Conservation (phyloP, 2,888 invertebrate species). For the Subacronicta megacephala region DNA sequence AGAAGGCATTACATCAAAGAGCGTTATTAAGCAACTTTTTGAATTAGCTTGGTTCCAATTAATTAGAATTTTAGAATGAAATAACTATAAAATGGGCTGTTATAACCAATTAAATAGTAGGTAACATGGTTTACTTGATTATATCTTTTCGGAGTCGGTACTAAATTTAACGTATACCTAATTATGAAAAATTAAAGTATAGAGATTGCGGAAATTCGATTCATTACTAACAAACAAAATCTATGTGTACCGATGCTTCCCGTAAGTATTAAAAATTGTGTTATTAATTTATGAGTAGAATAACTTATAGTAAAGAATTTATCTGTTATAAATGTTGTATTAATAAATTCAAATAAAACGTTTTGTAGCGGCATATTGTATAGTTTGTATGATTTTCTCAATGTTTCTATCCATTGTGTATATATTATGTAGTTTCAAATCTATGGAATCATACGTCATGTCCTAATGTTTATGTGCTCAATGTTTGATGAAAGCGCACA, state of each 20-base stretch:
- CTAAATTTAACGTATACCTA: slow-evolving; percentile 1
- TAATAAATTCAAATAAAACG: slow-evolving; percentile 53
- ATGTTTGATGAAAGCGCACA: slow-evolving; percentile 62
- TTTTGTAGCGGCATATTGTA: slow-evolving; percentile 34
- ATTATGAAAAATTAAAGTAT: slow-evolving; percentile 1
- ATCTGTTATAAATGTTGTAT: slow-evolving; percentile 67
- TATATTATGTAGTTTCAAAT: slow-evolving; percentile 45
- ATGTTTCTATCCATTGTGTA: slow-evolving; percentile 33
- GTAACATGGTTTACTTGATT: slow-evolving; percentile 3
- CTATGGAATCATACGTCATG: slow-evolving; percentile 36
- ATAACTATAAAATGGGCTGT: slow-evolving; percentile 5
- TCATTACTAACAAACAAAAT: slow-evolving; percentile 50
- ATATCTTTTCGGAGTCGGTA: slow-evolving; percentile 4
- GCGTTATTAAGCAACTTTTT: too few relatives aligned
- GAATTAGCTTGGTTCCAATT: background rate
- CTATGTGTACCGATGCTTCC: slow-evolving; percentile 64
- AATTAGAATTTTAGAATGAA: background rate
- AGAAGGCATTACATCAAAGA: background rate
- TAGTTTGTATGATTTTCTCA: slow-evolving; percentile 26
- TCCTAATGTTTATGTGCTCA: slow-evolving; percentile 56
- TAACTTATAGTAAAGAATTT: slow-evolving; percentile 69
- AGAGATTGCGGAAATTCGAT: slow-evolving; percentile 19
- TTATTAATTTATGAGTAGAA: slow-evolving; percentile 84
- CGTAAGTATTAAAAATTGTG: slow-evolving; percentile 83
- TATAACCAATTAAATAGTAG: slow-evolving; percentile 8